Evolutionary conservation across 2,113 vertebrate species (phyloP), one percentile per base, ranked within the genome.

Genomic region (Pipa parva): DNA sequence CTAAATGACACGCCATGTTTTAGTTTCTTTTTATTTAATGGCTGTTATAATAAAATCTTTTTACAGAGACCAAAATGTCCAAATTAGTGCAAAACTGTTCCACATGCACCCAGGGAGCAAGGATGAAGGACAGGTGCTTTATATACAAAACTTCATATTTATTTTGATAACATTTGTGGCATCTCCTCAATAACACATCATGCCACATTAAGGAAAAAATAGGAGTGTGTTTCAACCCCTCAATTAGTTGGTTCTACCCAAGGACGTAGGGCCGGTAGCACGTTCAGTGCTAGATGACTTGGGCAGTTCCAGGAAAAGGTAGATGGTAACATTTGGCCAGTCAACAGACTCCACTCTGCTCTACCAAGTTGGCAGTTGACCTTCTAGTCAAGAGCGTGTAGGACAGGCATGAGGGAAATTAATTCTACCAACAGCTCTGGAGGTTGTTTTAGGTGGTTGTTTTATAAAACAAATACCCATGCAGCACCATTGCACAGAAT

Each of bases 31-130:
- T 75, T 85, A 84, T 88, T 88, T 88, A 89, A 87, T 89, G 79
- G 86, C 77, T 76, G 78, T 80, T 83, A 78, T 88, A 89, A 84
- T 88, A 90, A 90, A 90, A 90, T 88, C 84, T 85, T 87, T 88
- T 84, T 88, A 88, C 83, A 88, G 83, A 88, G 86, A 85, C 84
- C 80, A 85, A 88, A 86, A 76, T 70, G 66, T 73, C 79, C 80
- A 80, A 85, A 85, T 79, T 84, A 88, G 87, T 90, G 86, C 89
- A 89, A 89, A 90, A 86, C 86, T 84, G 82, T 74, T 86, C 83
- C 79, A 82, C 88, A 88, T 90, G 88, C 89, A 85, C 81, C 76
- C 83, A 73, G 77, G 83, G 78, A 55, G 48, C 18, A 82, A 81
- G 80, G 72, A 76, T 69, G 71, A 60, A 73, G 73, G 74, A 25